These are phyloP conservation scores for Hyposmocoma kahamanoa DNA, from an alignment of 1,140 invertebrate species.

Conservation along the genomic window DNA sequence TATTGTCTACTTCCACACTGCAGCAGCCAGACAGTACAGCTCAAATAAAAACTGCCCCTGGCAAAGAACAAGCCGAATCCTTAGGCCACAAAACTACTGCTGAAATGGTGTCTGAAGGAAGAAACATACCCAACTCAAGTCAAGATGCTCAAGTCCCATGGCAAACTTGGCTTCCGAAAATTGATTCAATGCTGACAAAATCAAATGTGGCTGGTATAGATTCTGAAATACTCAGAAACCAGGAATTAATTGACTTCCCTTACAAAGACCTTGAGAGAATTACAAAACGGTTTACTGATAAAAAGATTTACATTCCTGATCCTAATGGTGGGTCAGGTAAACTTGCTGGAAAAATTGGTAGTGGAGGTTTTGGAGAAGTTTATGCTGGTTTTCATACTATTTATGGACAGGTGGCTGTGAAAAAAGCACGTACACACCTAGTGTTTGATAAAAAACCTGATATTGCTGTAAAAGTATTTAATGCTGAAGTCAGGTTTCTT, in stretches of 20 bases:
- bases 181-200: constrained; percentile 18
- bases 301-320: constrained; percentile 17
- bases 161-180: constrained; percentile 33
- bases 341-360: constrained; percentile 74
- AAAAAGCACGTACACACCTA: constrained; percentile 71
- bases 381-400: constrained; percentile 73
- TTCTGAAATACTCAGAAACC: constrained; percentile 42
- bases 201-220: constrained; percentile 28
- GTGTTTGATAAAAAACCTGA: constrained; percentile 59
- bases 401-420: constrained; percentile 76
- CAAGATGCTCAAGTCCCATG: constrained; percentile 29
- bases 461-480: constrained; percentile 75
- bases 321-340: constrained; percentile 5
- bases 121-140: too few species aligned
- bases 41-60: constrained; percentile 15
- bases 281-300: constrained; percentile 48
- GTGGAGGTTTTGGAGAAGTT: constrained; percentile 82
- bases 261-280: constrained; percentile 45
- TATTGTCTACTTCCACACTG: constrained; percentile 35
- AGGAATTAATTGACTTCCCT: constrained; percentile 43
- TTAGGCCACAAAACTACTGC: constrained; percentile 13
- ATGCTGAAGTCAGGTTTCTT: constrained; percentile 77
- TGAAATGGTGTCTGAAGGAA: constrained; percentile 12
- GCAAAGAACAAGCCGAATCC: constrained; percentile 9
- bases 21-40: constrained; percentile 19